Evolutionary conservation across 2,113 vertebrate genomes (phyloP), one percentile per base, ranked within the genome.

Genomic region (Tragelaphus scriptus): DNA sequence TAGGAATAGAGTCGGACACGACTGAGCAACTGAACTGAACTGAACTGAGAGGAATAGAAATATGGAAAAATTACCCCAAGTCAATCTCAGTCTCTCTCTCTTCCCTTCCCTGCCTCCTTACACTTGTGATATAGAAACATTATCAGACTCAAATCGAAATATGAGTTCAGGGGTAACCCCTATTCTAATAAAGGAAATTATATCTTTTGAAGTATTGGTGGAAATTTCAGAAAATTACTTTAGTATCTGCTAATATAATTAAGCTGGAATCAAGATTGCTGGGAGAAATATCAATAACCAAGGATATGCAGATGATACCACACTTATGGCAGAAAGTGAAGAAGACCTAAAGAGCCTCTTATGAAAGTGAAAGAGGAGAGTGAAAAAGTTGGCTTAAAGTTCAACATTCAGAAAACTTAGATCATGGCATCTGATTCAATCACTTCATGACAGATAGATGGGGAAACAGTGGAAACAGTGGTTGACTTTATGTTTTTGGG

Each of bases 401-500:
- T 63, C 28, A 63, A 63, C 61, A 16, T 32, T 63, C 28, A 63
- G 61, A 63, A 63, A 63, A 63, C 28, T 30, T 15, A 63, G 6
- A 63, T 63, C 61, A 32, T 30, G 61, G 13, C 14, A 63, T 63
- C 14, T 30, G 14, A 14, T 63, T 6, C 28, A 14, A 63, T 63
- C 28, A 63, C 28, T 63, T 32, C 61, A 4, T 63, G 61, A 28
- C 6, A 63, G 1, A 63, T 32, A 63, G 61, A 63, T 63, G 28
- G 61, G 13, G 14, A 63, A 63, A 63, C 28, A 30, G 61, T 63
- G 28, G 28, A 16, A 63, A 6, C 28, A 63, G 28, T 63, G 61
- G 61, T 28, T 16, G 6, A 14, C 3, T 63, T 63, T 63, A 32
- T 32, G 15, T 63, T 32, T 0, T 0, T 0, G 28, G 14, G 28